Evolutionary conservation across 2,797 vertebrate species (phyloP), one percentile per base, ranked within the genome.

Genomic region (Galagoides demidoff): DNA sequence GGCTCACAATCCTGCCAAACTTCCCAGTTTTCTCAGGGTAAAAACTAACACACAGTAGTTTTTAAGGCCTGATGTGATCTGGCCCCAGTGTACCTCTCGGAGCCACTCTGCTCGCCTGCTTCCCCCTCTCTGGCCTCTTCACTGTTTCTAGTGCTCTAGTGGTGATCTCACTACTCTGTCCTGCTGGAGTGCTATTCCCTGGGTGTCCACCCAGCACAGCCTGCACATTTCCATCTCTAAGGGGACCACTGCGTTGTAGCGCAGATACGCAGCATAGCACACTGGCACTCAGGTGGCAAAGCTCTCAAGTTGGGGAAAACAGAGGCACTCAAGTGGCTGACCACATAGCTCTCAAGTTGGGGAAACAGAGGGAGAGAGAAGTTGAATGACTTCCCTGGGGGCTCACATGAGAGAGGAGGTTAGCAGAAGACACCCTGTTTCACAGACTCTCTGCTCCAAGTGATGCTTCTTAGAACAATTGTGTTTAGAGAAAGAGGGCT

Each of bases 401-500:
- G 74, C 76, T 84, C 13, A 13, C 22, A 22, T 13, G 64, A 86
- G 34, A 14, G 5, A 66, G 57, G 76, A 85, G 45, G 12, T 27
- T 45, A 37, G 63, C 49, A 34, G 68, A 84, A 88, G 78, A 77
- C 31, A 39, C 27, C n/a, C 31, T 34, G 10, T 79, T 83, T 49
- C 81, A 25, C 4, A n/a, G 59, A 45, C 23, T 70, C 78, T 81
- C 23, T 13, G 9, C 77, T 76, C 9, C 2, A 49, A 78, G 83
- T 82, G 31, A 31, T 37, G 11, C 27, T 78, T 82, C 79, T 85
- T 16, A 45, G 61, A 68, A 70, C 20, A 57, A 92, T 71, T 74
- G 66, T 79, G 17, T 96, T 76, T 63, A 31, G 29, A 96, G 66
- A 88, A 79, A 90, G 59, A 79, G 22, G 5, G 1, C n/a, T 91